Percentiles rank a stretch among this genome's conserved stretches.
These are phyloP conservation scores for Aspidiotus rigidus DNA, from an alignment of 2,888 invertebrate genomes.

Conservation along the genomic window DNA sequence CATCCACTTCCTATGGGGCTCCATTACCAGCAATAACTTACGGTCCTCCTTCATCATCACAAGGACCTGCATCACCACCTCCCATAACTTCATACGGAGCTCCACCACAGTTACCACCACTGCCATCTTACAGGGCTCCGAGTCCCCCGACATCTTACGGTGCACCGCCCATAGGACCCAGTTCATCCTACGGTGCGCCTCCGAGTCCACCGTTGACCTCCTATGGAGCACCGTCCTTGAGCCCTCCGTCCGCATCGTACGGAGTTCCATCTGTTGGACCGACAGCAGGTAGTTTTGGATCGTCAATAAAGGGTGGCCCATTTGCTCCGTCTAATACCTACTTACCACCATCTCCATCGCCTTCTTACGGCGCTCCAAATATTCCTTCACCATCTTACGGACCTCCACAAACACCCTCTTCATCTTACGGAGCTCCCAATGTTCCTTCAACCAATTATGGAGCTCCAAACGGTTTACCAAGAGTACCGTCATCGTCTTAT, in stretches of 20 bases:
- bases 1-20: slow-evolving; percentile 27
- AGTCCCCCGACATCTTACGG: slow-evolving; percentile 33
- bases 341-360: slow-evolving; percentile 26
- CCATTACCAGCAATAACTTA: slow-evolving; percentile 25
- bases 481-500: slow-evolving; percentile 35
- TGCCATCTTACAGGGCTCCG: slow-evolving; percentile 35
- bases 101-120: slow-evolving; percentile 29
- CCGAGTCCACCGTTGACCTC: slow-evolving; percentile 21
- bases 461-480: slow-evolving; percentile 20
- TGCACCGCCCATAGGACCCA: slow-evolving; percentile 23
- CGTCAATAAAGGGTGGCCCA: neutral
- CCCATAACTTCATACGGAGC: slow-evolving; percentile 33
- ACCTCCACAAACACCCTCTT: neutral
- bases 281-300: slow-evolving; percentile 30
- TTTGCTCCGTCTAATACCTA: slow-evolving; percentile 20
- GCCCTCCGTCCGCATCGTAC: slow-evolving; percentile 19
- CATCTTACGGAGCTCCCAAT: slow-evolving; percentile 35
- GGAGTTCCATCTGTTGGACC: slow-evolving; percentile 32
- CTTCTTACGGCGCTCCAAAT: slow-evolving; percentile 23
- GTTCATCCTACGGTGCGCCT: slow-evolving; percentile 22
- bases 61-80: slow-evolving; percentile 19
- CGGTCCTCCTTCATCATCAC: slow-evolving; percentile 20
- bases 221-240: slow-evolving; percentile 20
- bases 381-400: slow-evolving; percentile 20
- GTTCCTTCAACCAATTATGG: slow-evolving; percentile 34